These are phyloP conservation scores for Seriola quinqueradiata DNA, from an alignment of 2,113 vertebrate genomes.

Conservation along the genomic window DNA sequence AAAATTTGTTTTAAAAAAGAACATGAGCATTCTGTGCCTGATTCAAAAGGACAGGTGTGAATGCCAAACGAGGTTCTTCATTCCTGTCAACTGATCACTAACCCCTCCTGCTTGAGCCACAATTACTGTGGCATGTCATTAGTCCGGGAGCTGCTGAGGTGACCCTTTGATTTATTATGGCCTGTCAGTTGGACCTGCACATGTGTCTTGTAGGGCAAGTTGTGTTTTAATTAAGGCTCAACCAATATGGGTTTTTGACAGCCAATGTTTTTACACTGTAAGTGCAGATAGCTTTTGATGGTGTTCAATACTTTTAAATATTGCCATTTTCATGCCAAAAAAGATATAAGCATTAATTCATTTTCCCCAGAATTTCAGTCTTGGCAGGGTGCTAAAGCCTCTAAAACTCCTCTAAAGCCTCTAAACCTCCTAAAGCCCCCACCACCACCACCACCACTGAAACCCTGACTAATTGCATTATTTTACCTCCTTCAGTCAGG, in stretches of 20 bases:
- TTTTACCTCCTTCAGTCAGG: constrained; percentile 59
- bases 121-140: constrained; percentile 75
- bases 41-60: constrained; percentile 69
- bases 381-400: constrained; percentile 59
- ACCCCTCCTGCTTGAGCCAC: constrained; percentile 60
- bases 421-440: constrained; percentile 17
- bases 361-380: constrained; percentile 39
- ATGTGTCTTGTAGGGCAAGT: constrained; percentile 37
- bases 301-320: constrained; percentile 32
- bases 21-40: constrained; percentile 20
- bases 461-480: constrained; percentile 63
- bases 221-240: constrained; percentile 68
- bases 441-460: background rate
- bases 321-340: constrained; percentile 28
- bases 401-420: constrained; percentile 54
- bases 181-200: constrained; percentile 58
- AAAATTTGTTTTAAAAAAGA: constrained; percentile 54
- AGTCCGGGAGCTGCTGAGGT: constrained; percentile 63
- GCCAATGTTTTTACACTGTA: constrained; percentile 21
- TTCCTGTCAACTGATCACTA: constrained; percentile 65
- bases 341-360: constrained; percentile 8
- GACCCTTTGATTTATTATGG: constrained; percentile 79
- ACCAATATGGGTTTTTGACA: constrained; percentile 42
- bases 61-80: constrained; percentile 69
- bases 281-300: constrained; percentile 24